These are phyloP conservation scores for Corythoichthys intestinalis DNA, from an alignment of 2,113 vertebrate species.

Conservation along the genomic window DNA sequence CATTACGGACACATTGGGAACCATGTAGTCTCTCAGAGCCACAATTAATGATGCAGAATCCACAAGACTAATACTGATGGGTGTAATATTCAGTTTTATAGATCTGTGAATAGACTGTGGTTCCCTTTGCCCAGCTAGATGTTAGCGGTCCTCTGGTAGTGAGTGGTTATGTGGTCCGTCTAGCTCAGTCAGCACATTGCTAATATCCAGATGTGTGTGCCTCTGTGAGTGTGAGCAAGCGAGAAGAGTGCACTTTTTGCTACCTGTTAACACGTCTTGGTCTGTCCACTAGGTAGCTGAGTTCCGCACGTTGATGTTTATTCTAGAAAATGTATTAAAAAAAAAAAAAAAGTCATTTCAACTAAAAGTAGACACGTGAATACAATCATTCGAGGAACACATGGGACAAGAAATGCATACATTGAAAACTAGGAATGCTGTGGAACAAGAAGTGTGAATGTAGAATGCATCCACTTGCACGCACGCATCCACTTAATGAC, in stretches of 20 bases:
- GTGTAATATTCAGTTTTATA: slow-evolving; percentile 46
- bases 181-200: neutral
- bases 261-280: slow-evolving; percentile 99
- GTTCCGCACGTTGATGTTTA: slow-evolving; percentile 96
- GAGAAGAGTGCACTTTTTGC: slow-evolving; percentile 20
- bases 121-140: slow-evolving; percentile 27
- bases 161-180: slow-evolving; percentile 11
- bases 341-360: slow-evolving; percentile 19
- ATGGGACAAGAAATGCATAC: neutral
- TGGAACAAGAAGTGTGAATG: neutral
- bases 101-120: slow-evolving; percentile 26
- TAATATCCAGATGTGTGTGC: slow-evolving; percentile 1
- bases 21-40: slow-evolving; percentile 40
- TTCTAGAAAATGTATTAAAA: slow-evolving; percentile 77
- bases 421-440: slow-evolving; percentile 6
- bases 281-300: slow-evolving; percentile 98
- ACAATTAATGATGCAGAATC: slow-evolving; percentile 38
- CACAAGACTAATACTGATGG: slow-evolving; percentile 32
- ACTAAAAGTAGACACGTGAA: neutral
- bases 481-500: slow-evolving; percentile 42
- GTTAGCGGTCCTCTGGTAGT: slow-evolving; percentile 30
- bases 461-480: slow-evolving; percentile 5
- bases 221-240: slow-evolving; percentile 3
- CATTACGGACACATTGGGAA: slow-evolving; percentile 55
- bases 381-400: neutral